Conservation (phyloP, 2,797 vertebrate species). For the Buphagus erythrorhynchus region DNA sequence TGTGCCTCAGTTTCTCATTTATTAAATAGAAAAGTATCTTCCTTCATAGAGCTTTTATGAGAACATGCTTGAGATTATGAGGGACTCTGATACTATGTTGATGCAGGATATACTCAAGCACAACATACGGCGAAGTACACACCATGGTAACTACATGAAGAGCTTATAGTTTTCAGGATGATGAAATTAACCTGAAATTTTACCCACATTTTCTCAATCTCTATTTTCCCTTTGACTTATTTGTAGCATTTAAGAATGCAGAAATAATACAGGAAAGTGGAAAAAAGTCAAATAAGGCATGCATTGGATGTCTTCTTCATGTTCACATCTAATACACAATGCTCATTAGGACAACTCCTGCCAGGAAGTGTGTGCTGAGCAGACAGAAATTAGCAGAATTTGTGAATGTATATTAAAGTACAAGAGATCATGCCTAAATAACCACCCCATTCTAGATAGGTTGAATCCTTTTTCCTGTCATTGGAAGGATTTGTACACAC, state of each 20-base stretch:
- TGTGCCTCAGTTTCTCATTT: neutral
- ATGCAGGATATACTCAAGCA: neutral
- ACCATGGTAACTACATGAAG: neutral
- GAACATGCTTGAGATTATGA: neutral
- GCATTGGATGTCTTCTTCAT: neutral
- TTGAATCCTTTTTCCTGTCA: neutral
- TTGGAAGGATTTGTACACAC: neutral
- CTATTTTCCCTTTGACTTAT: neutral
- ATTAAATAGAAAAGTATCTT: neutral
- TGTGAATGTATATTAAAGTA: neutral
- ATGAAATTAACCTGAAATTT: neutral
- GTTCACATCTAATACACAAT: neutral
- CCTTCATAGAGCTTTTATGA: neutral
- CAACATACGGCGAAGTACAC: neutral
- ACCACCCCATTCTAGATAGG: neutral
- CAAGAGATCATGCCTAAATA: neutral
- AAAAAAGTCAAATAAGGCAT: neutral
- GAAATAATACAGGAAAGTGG: neutral
- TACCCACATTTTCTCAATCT: neutral
- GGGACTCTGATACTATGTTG: neutral
- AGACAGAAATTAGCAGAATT: neutral
- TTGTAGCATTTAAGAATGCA: neutral
- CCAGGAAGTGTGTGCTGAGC: accelerated
- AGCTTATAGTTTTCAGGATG: neutral
- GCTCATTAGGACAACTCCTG: neutral